Percentiles rank a stretch among this genome's conserved stretches.
phyloP scores from a whole-genome alignment of 2,888 invertebrate genomes.

The Lasioglossum lativentre region DNA sequence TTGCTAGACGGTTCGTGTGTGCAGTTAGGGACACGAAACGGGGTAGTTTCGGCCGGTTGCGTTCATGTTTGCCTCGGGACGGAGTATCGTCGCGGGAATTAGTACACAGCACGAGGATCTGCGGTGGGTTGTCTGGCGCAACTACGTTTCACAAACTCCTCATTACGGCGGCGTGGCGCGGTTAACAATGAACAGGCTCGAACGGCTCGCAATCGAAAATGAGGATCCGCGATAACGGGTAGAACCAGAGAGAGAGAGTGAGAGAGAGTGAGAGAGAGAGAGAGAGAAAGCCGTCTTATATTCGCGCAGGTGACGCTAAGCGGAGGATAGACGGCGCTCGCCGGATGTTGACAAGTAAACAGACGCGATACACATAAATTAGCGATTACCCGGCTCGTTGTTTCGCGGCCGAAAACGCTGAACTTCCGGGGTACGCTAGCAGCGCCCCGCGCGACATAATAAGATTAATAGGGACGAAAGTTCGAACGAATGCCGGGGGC shows the following conservation, averaged over 20 bases:
- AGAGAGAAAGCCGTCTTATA: conserved; percentile 26
- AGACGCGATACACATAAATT: conserved; percentile 43
- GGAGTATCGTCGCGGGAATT: conserved; percentile 42
- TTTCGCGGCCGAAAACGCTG: neutral
- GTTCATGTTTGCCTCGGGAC: conserved; percentile 48
- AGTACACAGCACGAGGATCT: conserved; percentile 30
- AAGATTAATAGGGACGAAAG: conserved; percentile 46
- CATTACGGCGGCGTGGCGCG: conserved; percentile 34
- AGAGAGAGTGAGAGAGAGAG: neutral
- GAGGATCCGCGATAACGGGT: neutral
- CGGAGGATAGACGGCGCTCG: neutral
- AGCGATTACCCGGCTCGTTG: conserved; percentile 22
- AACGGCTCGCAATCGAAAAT: conserved; percentile 43
- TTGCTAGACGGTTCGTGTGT: neutral
- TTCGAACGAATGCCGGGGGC: conserved; percentile 32
- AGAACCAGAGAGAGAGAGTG: neutral
- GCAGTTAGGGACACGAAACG: conserved; percentile 2
- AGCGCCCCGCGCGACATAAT: conserved; percentile 24
- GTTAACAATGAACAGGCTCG: conserved; percentile 31
- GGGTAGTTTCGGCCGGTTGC: conserved; percentile 19
- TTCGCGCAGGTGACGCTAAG: conserved; percentile 19
- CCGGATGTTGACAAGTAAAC: conserved; percentile 31
- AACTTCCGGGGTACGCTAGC: conserved; percentile 27
- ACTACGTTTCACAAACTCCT: conserved; percentile 30
- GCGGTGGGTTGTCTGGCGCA: conserved; percentile 25